Conservation (phyloP, 1,140 invertebrate species). For the Halictus rubicundus region DNA sequence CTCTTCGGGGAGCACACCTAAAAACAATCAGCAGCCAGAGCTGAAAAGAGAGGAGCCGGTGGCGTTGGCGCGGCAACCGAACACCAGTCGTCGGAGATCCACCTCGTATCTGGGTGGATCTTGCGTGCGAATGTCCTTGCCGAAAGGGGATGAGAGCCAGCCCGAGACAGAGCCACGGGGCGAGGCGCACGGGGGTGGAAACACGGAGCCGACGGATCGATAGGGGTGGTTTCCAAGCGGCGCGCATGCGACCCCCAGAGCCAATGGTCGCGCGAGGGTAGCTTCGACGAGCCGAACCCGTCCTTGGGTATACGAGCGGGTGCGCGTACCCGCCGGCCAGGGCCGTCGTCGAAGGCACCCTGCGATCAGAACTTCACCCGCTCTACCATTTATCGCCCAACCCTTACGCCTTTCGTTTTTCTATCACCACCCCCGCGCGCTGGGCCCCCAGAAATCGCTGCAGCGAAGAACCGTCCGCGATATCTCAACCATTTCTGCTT, state of each 20-base stretch:
- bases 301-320: constrained; percentile 56
- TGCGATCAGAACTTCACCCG: constrained; percentile 38
- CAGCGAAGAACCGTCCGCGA: too few species aligned
- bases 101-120: constrained; percentile 73
- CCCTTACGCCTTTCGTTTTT: constrained; percentile 1
- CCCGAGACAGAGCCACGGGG: neutral
- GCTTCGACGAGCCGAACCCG: constrained; percentile 57
- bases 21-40: neutral
- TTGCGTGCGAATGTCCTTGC: constrained; percentile 71
- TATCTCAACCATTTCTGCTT: too few species aligned
- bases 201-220: constrained; percentile 53
- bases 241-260: constrained; percentile 56
- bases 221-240: constrained; percentile 48
- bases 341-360: constrained; percentile 64
- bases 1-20: neutral
- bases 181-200: constrained; percentile 1
- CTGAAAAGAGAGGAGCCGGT: neutral
- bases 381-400: neutral
- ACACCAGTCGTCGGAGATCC: constrained; percentile 51
- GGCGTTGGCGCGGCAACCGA: constrained; percentile 5
- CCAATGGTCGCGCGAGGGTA: constrained; percentile 63
- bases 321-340: constrained; percentile 62
- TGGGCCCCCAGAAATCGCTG: too few species aligned
- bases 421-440: neutral
- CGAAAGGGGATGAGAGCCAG: constrained; percentile 10